Percentiles rank a stretch among this genome's conserved stretches.
phyloP scores from a whole-genome alignment of 1,140 invertebrate genomes.

The Temnothorax curvispinosus region DNA sequence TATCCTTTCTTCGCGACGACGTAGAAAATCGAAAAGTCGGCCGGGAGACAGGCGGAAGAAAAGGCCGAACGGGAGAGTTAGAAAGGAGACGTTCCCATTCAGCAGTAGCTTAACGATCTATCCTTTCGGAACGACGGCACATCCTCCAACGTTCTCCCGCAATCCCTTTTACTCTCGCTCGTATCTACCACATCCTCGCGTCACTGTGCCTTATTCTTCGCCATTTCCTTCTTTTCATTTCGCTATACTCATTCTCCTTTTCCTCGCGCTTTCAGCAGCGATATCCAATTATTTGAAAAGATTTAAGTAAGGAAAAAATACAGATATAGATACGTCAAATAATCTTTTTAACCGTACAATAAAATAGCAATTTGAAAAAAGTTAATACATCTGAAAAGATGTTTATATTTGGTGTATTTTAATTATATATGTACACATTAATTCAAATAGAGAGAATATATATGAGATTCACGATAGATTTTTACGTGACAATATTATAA shows the following conservation, averaged over 20 bases:
- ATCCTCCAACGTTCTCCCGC: slow-evolving; percentile 50
- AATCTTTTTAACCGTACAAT: background rate
- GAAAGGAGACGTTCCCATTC: slow-evolving; percentile 77
- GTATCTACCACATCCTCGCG: slow-evolving; percentile 26
- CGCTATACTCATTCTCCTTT: slow-evolving; percentile 16
- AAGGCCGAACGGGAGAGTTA: slow-evolving; percentile 73
- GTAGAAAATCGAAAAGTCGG: slow-evolving; percentile 80
- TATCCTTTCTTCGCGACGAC: slow-evolving; percentile 80
- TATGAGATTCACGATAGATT: background rate
- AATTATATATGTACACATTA: background rate
- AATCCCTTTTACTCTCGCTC: slow-evolving; percentile 29
- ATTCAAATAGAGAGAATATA: background rate
- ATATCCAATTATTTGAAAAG: slow-evolving; percentile 9
- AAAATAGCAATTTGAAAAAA: background rate
- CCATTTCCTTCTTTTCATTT: slow-evolving; percentile 51
- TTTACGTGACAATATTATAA: background rate
- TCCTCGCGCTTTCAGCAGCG: background rate
- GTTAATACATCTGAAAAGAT: background rate
- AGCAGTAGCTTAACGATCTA: slow-evolving; percentile 80
- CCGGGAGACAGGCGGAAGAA: slow-evolving; percentile 73
- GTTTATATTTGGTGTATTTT: background rate
- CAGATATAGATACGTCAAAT: background rate
- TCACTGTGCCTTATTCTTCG: slow-evolving; percentile 38
- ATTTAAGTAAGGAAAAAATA: slow-evolving; percentile 47
- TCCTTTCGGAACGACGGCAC: slow-evolving; percentile 78